phyloP scores from a whole-genome alignment of 1,140 invertebrate species.

The Dolichoris vasculosae region DNA sequence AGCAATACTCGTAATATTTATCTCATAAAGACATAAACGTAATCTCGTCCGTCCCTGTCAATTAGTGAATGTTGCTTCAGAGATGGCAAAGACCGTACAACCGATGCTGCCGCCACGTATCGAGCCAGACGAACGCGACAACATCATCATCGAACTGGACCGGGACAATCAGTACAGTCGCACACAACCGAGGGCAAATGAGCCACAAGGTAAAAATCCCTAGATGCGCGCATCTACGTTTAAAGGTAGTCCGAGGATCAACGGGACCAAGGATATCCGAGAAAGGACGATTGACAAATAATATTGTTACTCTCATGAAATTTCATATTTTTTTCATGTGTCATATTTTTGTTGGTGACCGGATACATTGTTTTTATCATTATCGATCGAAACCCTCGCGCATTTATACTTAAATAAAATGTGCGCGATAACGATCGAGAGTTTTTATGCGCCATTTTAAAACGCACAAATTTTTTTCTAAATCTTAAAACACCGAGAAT shows the following conservation, averaged over 20 bases:
- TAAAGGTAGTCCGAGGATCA: neutral
- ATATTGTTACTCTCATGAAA: neutral
- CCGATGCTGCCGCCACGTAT: constrained; percentile 69
- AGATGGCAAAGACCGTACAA: constrained; percentile 71
- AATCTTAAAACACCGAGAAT: too few species aligned
- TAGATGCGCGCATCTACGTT: neutral
- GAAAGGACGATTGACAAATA: neutral
- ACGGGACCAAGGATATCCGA: neutral
- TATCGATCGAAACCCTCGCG: neutral
- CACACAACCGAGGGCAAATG: constrained; percentile 73
- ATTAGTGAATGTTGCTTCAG: constrained; percentile 72
- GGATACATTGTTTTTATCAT: neutral
- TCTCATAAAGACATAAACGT: constrained; percentile 15
- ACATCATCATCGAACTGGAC: constrained; percentile 75
- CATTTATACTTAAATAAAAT: neutral
- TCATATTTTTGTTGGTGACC: neutral
- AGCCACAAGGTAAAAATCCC: constrained; percentile 72
- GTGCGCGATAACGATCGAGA: too few species aligned
- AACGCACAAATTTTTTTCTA: too few species aligned
- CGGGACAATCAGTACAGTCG: constrained; percentile 74
- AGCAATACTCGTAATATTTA: neutral
- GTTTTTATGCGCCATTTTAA: too few species aligned
- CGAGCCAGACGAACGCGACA: constrained; percentile 71
- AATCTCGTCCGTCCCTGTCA: constrained; percentile 54
- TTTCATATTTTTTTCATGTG: neutral